A percentile compares a stretch with the other conserved stretches of the same genome.
Evolutionary conservation across 2,113 vertebrate genomes (phyloP).

Genomic region (Poeciliopsis occidentalis): DNA sequence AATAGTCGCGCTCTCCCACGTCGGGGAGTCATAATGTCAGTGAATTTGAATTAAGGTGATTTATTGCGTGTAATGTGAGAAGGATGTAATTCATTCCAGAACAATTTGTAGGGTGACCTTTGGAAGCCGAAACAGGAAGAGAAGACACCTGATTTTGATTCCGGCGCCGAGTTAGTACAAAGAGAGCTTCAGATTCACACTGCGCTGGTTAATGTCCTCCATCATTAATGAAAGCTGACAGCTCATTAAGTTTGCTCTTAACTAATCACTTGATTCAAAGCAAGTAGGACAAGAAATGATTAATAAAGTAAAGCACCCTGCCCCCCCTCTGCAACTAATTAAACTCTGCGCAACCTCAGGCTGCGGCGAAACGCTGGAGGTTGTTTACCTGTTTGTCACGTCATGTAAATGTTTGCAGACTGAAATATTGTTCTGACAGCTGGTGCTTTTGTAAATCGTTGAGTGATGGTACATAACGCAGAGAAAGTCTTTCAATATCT

Average conservation of each 20-base stretch:
- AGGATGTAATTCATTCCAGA: neutral
- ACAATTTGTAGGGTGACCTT: neutral
- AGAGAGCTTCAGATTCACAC: neutral
- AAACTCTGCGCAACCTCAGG: neutral
- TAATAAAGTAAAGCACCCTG: neutral
- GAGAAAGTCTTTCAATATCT: neutral
- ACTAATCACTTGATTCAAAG: conserved; percentile 12
- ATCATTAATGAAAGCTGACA: conserved; percentile 2
- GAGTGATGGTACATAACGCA: neutral
- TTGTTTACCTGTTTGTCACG: neutral
- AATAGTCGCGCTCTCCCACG: neutral
- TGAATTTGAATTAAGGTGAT: neutral
- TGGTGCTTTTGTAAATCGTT: conserved; percentile 1
- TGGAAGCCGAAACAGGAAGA: neutral
- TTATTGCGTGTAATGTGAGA: neutral
- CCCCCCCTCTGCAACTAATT: neutral
- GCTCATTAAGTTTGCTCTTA: neutral
- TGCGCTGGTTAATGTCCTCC: neutral
- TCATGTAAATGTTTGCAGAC: neutral
- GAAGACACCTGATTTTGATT: neutral
- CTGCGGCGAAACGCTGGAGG: neutral
- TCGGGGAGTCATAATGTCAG: neutral
- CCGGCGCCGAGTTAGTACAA: neutral
- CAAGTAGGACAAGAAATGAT: conserved; percentile 2
- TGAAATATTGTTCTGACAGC: neutral